phyloP scores from a whole-genome alignment of 2,888 invertebrate species.

The Iselma pallidipennis region DNA sequence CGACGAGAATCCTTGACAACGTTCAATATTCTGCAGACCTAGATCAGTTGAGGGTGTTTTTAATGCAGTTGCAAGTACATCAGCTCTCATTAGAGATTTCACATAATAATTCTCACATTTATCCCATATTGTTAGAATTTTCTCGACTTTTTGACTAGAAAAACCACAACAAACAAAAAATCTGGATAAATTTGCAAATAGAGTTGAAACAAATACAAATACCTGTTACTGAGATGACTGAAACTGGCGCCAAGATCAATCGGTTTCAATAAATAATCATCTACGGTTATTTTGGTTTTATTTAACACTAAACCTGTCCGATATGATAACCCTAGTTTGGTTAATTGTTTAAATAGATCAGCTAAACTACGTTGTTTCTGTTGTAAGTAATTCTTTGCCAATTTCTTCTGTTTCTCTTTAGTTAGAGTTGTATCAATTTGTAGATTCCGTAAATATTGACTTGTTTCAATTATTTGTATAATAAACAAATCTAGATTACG shows the following conservation, averaged over 20 bases:
- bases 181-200: neutral
- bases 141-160: slow-evolving; percentile 56
- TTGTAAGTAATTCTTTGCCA: slow-evolving; percentile 79
- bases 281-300: slow-evolving; percentile 59
- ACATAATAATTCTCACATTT: slow-evolving; percentile 77
- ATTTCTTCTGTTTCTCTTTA: slow-evolving; percentile 75
- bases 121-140: slow-evolving; percentile 66
- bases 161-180: neutral
- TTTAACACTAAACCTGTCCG: slow-evolving; percentile 73
- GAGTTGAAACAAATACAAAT: slow-evolving; percentile 11
- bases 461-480: slow-evolving; percentile 67
- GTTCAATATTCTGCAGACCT: slow-evolving; percentile 78
- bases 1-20: slow-evolving; percentile 83
- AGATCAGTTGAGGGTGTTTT: slow-evolving; percentile 76
- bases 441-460: slow-evolving; percentile 67
- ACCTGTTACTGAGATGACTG: slow-evolving; percentile 58
- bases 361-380: slow-evolving; percentile 84
- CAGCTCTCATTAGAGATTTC: slow-evolving; percentile 70
- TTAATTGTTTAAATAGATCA: slow-evolving; percentile 81
- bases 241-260: slow-evolving; percentile 67
- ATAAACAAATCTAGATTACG: slow-evolving; percentile 69
- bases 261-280: slow-evolving; percentile 70
- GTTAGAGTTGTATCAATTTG: slow-evolving; percentile 64
- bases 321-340: slow-evolving; percentile 78
- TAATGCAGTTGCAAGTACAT: slow-evolving; percentile 65